phyloP scores from a whole-genome alignment of 1,140 invertebrate species.

The Drosophila triauraria region DNA sequence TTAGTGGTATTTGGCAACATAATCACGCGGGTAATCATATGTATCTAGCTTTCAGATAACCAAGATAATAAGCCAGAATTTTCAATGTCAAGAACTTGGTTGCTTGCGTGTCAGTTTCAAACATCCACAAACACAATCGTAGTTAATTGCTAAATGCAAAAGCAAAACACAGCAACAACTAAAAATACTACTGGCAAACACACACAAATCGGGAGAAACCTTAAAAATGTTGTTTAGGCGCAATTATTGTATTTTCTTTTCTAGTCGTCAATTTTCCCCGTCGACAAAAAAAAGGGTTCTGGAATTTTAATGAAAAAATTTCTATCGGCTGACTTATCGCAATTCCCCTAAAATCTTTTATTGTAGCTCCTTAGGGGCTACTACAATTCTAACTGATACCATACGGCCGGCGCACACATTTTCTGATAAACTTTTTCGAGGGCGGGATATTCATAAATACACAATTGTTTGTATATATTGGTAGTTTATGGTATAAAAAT shows the following conservation, averaged over 20 bases:
- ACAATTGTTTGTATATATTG: conserved; percentile 12
- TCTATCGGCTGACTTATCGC: conserved; percentile 4
- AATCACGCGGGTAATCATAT: conserved; percentile 15
- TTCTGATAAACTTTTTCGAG: conserved; percentile 40
- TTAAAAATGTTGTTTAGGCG: conserved; percentile 64
- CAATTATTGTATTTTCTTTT: conserved; percentile 54
- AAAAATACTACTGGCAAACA: conserved; percentile 73
- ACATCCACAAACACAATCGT: conserved; percentile 41
- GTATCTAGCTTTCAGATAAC: not conserved
- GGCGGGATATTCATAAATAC: conserved; percentile 24
- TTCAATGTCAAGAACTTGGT: conserved; percentile 56
- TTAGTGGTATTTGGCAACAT: not conserved
- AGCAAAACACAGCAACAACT: conserved; percentile 47
- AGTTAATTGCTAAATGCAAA: conserved; percentile 61
- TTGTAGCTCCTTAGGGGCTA: conserved; percentile 18
- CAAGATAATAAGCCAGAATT: conserved; percentile 6
- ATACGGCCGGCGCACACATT: not conserved
- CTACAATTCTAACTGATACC: conserved; percentile 16
- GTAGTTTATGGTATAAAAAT: not conserved
- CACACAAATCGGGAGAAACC: conserved; percentile 51
- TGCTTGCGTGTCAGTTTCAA: conserved; percentile 48
- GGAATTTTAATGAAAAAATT: not conserved
- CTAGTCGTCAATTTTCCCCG: not conserved
- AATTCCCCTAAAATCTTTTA: conserved; percentile 5
- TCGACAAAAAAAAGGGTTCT: not conserved